These are phyloP conservation scores for Drosophila pectinifera DNA, from an alignment of 1,140 invertebrate species.

Conservation along the genomic window DNA sequence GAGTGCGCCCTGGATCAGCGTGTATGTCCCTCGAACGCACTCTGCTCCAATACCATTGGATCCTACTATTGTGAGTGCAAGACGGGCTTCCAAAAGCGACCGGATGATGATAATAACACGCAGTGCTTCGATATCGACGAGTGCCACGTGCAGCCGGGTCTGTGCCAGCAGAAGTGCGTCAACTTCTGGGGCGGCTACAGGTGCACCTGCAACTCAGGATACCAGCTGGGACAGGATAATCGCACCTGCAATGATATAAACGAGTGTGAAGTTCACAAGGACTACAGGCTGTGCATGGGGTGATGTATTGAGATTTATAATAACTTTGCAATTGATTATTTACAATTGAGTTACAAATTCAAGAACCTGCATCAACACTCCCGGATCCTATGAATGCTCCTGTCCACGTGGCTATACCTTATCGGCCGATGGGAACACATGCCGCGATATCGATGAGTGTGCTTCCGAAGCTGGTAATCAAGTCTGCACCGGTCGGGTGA, in stretches of 20 bases:
- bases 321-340: neutral
- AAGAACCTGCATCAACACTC: slow-evolving; percentile 92
- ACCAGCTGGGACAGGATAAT: slow-evolving; percentile 89
- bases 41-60: slow-evolving; percentile 92
- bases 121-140: slow-evolving; percentile 89
- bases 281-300: slow-evolving; percentile 91
- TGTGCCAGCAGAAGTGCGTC: slow-evolving; percentile 94
- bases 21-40: slow-evolving; percentile 87
- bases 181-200: slow-evolving; percentile 93
- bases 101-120: slow-evolving; percentile 67
- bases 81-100: slow-evolving; percentile 88
- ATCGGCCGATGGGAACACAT: slow-evolving; percentile 89
- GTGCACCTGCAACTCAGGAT: slow-evolving; percentile 92
- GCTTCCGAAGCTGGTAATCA: slow-evolving; percentile 85
- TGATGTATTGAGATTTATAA: slow-evolving; percentile 1
- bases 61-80: slow-evolving; percentile 93
- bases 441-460: slow-evolving; percentile 97
- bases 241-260: slow-evolving; percentile 94
- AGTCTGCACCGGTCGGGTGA: slow-evolving; percentile 87
- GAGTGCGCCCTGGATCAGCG: slow-evolving; percentile 89
- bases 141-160: slow-evolving; percentile 87
- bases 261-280: slow-evolving; percentile 92
- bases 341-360: neutral
- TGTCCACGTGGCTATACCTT: slow-evolving; percentile 95
- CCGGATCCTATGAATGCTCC: slow-evolving; percentile 93